Conservation (phyloP, 2,113 vertebrate genomes). For the Willisornis vidua region DNA sequence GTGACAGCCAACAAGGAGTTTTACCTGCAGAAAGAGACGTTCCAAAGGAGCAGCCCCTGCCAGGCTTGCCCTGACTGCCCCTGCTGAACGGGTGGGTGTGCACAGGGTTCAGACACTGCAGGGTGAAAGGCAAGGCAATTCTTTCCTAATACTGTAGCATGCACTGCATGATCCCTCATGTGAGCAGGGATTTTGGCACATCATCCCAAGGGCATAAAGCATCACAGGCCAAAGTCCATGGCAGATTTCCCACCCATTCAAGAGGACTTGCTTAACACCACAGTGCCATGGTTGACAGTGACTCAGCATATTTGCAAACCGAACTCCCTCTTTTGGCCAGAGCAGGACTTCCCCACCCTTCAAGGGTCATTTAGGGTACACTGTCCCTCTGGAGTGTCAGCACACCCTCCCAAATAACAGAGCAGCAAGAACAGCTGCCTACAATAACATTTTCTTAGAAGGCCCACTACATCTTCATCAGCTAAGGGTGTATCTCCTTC, state of each 20-base stretch:
- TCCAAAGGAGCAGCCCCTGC: not conserved
- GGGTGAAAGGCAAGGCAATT: too few relatives aligned
- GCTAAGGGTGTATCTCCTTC: rapidly evolving
- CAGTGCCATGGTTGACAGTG: rapidly evolving
- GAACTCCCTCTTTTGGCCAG: not conserved
- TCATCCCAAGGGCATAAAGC: not conserved
- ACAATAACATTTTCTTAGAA: not conserved
- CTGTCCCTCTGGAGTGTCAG: not conserved
- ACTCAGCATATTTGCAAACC: not conserved
- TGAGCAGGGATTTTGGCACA: not conserved
- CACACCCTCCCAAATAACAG: not conserved
- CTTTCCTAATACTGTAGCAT: rapidly evolving
- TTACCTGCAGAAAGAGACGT: too few relatives aligned
- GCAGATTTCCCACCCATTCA: not conserved
- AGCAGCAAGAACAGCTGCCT: not conserved
- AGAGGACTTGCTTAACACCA: not conserved
- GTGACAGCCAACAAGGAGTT: not conserved
- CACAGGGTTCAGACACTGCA: not conserved
- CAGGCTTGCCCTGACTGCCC: not conserved
- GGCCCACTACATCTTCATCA: not conserved
- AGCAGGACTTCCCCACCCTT: not conserved
- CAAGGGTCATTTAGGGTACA: not conserved
- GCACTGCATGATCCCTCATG: rapidly evolving
- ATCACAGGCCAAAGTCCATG: rapidly evolving
- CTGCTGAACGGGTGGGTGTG: not conserved